A percentile compares a stretch with the other conserved stretches of the same genome.
These are phyloP conservation scores for Plectropomus leopardus DNA, from an alignment of 2,113 vertebrate genomes.

Conservation along the genomic window DNA sequence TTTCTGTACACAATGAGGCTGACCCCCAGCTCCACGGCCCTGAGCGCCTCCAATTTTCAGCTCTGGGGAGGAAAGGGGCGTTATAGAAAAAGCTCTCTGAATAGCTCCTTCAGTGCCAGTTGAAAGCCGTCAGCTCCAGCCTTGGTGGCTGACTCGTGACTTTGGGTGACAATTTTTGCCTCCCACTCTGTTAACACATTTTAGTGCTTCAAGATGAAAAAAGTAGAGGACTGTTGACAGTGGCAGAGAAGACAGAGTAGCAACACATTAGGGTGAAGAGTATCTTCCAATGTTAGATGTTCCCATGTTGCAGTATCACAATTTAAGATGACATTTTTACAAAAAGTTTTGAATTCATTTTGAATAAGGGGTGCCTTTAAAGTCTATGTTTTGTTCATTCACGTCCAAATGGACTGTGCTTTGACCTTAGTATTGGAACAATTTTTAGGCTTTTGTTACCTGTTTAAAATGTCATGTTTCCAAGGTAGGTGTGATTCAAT, in stretches of 20 bases:
- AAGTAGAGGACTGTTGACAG: background rate
- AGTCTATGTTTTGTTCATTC: background rate
- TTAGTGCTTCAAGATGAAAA: slow-evolving; percentile 37
- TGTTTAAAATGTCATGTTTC: background rate
- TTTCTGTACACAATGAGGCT: slow-evolving; percentile 65
- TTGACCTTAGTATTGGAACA: background rate
- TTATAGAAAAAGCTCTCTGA: slow-evolving; percentile 54
- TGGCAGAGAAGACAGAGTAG: background rate
- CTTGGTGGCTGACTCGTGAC: slow-evolving; percentile 38
- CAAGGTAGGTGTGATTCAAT: background rate
- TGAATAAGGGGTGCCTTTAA: background rate
- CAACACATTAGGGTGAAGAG: background rate
- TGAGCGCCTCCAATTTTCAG: slow-evolving; percentile 62
- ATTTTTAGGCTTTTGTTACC: background rate
- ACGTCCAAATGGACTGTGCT: background rate
- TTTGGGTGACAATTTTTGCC: slow-evolving; percentile 17
- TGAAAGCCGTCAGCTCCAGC: slow-evolving; percentile 44
- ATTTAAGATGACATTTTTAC: background rate
- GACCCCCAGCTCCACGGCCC: slow-evolving; percentile 65
- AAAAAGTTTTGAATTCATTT: background rate
- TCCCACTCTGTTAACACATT: slow-evolving; percentile 15
- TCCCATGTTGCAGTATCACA: background rate
- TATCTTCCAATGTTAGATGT: background rate
- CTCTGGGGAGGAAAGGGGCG: slow-evolving; percentile 28
- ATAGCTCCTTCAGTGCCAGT: slow-evolving; percentile 42